Evolutionary conservation across 2,113 vertebrate genomes (phyloP), one percentile per base, ranked within the genome.

Genomic region (Passer montanus): DNA sequence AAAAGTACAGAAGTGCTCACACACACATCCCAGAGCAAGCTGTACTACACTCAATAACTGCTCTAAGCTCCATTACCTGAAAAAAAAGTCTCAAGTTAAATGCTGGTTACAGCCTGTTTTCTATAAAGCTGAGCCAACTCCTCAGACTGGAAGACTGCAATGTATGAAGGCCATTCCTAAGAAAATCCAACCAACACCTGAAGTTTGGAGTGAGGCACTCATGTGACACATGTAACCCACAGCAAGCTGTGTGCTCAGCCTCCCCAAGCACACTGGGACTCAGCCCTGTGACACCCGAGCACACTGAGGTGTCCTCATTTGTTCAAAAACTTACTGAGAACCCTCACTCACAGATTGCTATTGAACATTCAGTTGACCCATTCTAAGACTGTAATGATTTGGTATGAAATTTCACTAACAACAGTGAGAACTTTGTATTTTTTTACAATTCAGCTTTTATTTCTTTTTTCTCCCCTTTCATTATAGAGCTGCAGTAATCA

Each of bases 341-440:
- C 47, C 21, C 76, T 93, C 8, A 79, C 33, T 46, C 74, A 47
- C 88, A 93, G 90, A 93, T 66, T 66, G 91, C 50, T 76, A 93
- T 52, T 30, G 58, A 66, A 37, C 49, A 93, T 73, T 88, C 43
- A n/a, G 87, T 21, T 96, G 74, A 52, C 58, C 77, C 59, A 74
- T 91, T 93, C 75, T 89, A 84, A 94, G 94, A 93, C 43, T 63
- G 73, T 60, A 95, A 94, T 91, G 83, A 96, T 91, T 97, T 95
- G 94, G 67, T 47, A 81, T 87, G 86, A 95, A 94, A 94, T 94
- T 96, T 96, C 87, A 96, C 47, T 70, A 72, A 66, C 77, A 94
- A 80, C 44, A 63, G n/a, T 18, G 13, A 87, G 58, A 85, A 70
- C 20, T 76, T 93, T 0, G 0, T 78, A 60, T 59, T 76, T 77